Conservation (phyloP, 2,797 vertebrate genomes). For the Champsocephalus esox region DNA sequence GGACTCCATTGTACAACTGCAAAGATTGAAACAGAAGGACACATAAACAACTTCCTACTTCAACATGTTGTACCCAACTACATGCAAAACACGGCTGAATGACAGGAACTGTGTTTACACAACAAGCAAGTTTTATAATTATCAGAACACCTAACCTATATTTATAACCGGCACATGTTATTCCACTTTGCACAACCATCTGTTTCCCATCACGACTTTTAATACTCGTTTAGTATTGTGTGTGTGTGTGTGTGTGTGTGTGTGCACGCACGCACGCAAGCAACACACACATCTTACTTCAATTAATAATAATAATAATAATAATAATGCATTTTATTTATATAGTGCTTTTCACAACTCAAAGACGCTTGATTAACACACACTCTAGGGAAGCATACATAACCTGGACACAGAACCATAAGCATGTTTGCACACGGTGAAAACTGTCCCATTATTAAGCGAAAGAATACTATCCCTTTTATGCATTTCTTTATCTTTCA, state of each 20-base stretch:
- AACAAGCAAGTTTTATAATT: constrained; percentile 36
- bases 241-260: constrained; percentile 28
- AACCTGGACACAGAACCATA: constrained; percentile 39
- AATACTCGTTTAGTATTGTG: constrained; percentile 53
- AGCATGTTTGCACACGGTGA: constrained; percentile 24
- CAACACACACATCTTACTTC: constrained; percentile 8
- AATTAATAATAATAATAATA: constrained; percentile 5
- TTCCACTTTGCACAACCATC: constrained; percentile 38
- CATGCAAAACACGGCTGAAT: not conserved
- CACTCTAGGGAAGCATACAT: constrained; percentile 35
- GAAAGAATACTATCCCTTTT: not conserved
- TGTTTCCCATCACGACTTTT: constrained; percentile 42
- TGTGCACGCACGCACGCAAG: not conserved
- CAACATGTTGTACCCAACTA: not conserved
- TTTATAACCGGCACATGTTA: constrained; percentile 46
- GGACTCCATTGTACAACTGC: constrained; percentile 96
- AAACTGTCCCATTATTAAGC: not conserved
- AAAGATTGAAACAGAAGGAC: constrained; percentile 53
- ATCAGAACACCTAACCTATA: constrained; percentile 40
- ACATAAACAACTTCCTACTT: not conserved
- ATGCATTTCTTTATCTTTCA: not conserved
- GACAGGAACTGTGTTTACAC: constrained; percentile 28
- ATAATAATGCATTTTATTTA: no score
- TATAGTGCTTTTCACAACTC: no score
- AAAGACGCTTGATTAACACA: constrained; percentile 19